Conservation (phyloP, 2,888 invertebrate species). For the Cataglyphis albicans region DNA sequence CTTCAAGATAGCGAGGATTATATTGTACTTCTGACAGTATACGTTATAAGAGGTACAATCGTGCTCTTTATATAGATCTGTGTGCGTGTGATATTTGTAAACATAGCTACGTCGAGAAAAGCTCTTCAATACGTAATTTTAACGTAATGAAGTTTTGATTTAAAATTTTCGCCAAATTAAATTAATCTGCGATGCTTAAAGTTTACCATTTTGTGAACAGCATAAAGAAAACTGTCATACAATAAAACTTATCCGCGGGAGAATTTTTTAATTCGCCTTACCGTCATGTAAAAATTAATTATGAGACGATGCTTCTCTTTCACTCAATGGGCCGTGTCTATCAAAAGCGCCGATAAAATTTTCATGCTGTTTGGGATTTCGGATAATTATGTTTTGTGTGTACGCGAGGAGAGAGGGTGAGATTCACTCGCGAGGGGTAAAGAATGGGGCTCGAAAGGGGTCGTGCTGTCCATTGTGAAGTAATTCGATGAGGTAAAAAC, state of each 20-base stretch:
- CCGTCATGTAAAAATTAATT: slow-evolving; percentile 78
- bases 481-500: slow-evolving; percentile 78
- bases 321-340: slow-evolving; percentile 70
- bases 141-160: slow-evolving; percentile 7
- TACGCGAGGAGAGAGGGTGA: slow-evolving; percentile 44
- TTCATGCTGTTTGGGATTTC: slow-evolving; percentile 83
- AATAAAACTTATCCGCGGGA: not conserved
- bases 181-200: not conserved
- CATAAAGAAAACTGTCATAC: not conserved
- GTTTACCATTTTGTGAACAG: not conserved
- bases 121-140: not conserved
- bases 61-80: not conserved
- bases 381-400: slow-evolving; percentile 82
- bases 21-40: slow-evolving; percentile 1
- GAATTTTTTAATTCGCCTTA: slow-evolving; percentile 55
- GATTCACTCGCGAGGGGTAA: slow-evolving; percentile 57
- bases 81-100: slow-evolving; percentile 15
- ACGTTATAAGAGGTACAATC: slow-evolving; percentile 12
- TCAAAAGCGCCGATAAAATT: slow-evolving; percentile 76
- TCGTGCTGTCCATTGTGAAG: slow-evolving; percentile 75
- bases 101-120: slow-evolving; percentile 6
- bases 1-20: slow-evolving; percentile 6
- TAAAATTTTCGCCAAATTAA: slow-evolving; percentile 4
- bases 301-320: slow-evolving; percentile 66
- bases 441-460: slow-evolving; percentile 52